A percentile compares a stretch with the other conserved stretches of the same genome.
phyloP scores from a whole-genome alignment of 2,797 vertebrate genomes.

The Zenarchopterus dispar region DNA sequence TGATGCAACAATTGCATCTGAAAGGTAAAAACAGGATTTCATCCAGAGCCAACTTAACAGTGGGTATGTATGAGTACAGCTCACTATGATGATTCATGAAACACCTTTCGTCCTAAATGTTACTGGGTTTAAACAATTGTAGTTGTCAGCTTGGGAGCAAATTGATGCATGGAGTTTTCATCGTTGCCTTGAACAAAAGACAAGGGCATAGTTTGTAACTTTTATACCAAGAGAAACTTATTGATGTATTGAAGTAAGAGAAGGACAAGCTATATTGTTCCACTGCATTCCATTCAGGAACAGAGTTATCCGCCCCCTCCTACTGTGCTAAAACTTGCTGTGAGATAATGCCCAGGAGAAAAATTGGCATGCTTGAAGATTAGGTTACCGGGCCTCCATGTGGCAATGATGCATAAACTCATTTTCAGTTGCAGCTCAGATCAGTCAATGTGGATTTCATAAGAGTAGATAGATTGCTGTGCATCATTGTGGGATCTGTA shows the following conservation, averaged over 20 bases:
- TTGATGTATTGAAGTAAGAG: slow-evolving; percentile 9
- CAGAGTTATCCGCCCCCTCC: background rate
- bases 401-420: too few relatives aligned
- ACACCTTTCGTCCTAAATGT: slow-evolving; percentile 18
- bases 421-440: too few relatives aligned
- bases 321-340: background rate
- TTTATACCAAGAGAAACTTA: slow-evolving; percentile 20
- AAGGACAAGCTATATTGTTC: background rate
- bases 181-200: slow-evolving; percentile 19
- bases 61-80: background rate
- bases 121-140: slow-evolving; percentile 33
- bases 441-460: too few relatives aligned
- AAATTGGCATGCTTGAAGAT: too few relatives aligned
- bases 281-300: slow-evolving; percentile 12
- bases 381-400: background rate
- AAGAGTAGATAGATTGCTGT: too few relatives aligned
- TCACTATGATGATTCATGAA: slow-evolving; percentile 36
- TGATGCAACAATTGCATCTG: too few relatives aligned
- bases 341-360: background rate
- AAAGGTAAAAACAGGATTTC: too few relatives aligned
- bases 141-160: slow-evolving; percentile 24
- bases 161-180: slow-evolving; percentile 49
- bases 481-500: too few relatives aligned
- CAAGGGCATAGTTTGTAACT: slow-evolving; percentile 41
- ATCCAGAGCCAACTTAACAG: background rate